Percentiles rank a stretch among this genome's conserved stretches.
Evolutionary conservation across 1,140 invertebrate genomes (phyloP).

Genomic region (Drosophila elegans): DNA sequence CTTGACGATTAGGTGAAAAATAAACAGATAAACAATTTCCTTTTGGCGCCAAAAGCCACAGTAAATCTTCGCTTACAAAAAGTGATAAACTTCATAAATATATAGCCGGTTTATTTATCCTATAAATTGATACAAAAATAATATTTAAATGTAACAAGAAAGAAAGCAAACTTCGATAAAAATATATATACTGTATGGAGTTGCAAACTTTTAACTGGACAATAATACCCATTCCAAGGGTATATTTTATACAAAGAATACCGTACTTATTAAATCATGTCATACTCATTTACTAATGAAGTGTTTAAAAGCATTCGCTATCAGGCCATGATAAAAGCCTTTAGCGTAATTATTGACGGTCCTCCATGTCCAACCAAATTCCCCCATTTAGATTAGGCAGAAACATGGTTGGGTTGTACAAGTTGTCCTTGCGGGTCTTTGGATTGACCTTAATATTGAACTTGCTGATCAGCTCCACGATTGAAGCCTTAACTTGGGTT

Average conservation of each 20-base stretch:
- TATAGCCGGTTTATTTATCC: too few relatives aligned
- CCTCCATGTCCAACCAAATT: constrained; percentile 58
- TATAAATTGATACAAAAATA: too few relatives aligned
- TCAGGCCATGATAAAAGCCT: background rate
- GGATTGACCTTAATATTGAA: constrained; percentile 65
- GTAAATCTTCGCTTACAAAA: background rate
- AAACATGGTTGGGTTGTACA: constrained; percentile 20
- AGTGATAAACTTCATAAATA: background rate
- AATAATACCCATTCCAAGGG: too few relatives aligned
- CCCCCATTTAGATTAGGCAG: constrained; percentile 29
- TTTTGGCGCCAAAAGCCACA: background rate
- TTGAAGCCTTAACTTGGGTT: constrained; percentile 65
- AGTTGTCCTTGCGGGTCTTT: constrained; percentile 66
- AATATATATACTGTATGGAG: too few relatives aligned
- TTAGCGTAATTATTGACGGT: constrained; percentile 5
- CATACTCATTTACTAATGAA: too few relatives aligned
- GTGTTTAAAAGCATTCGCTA: too few relatives aligned
- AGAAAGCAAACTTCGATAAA: too few relatives aligned
- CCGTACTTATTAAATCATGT: too few relatives aligned
- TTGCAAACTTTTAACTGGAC: too few relatives aligned
- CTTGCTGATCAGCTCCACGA: constrained; percentile 62
- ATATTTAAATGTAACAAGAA: too few relatives aligned
- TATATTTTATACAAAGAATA: too few relatives aligned
- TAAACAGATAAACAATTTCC: too few relatives aligned
- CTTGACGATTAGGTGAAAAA: background rate